phyloP scores from a whole-genome alignment of 2,888 invertebrate species.

The Lycia hirtaria region DNA sequence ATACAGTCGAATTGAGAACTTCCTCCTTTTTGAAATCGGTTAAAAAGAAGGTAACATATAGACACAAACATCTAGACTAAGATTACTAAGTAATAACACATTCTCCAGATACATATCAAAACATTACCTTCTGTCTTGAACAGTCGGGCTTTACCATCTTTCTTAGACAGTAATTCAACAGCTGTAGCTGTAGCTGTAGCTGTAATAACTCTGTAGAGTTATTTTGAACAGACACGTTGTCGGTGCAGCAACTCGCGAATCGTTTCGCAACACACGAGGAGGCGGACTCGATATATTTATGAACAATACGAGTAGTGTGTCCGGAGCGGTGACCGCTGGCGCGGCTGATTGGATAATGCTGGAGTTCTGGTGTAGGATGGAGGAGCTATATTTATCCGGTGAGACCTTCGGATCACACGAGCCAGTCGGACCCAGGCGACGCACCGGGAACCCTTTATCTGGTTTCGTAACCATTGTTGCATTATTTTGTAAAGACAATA shows the following conservation, averaged over 20 bases:
- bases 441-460: neutral
- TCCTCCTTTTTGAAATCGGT: no score
- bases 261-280: slow-evolving; percentile 42
- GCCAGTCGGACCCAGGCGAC: slow-evolving; percentile 13
- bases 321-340: slow-evolving; percentile 63
- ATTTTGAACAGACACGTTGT: slow-evolving; percentile 11
- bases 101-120: no score
- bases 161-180: no score
- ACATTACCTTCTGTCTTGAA: no score
- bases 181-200: no score
- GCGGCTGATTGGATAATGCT: slow-evolving; percentile 70
- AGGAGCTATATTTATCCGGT: slow-evolving; percentile 59
- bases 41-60: no score
- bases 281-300: slow-evolving; percentile 56
- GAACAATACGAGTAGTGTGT: slow-evolving; percentile 52
- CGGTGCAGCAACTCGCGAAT: slow-evolving; percentile 35
- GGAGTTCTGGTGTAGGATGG: no score
- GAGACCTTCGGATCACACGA: slow-evolving; percentile 41
- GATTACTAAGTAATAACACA: no score
- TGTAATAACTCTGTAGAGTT: neutral
- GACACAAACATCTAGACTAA: no score
- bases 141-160: no score
- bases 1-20: no score
- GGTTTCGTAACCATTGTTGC: slow-evolving; percentile 11
- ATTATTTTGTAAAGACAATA: neutral